Evolutionary conservation across 2,797 vertebrate genomes (phyloP).

Genomic region (Dendrocincla fuliginosa): DNA sequence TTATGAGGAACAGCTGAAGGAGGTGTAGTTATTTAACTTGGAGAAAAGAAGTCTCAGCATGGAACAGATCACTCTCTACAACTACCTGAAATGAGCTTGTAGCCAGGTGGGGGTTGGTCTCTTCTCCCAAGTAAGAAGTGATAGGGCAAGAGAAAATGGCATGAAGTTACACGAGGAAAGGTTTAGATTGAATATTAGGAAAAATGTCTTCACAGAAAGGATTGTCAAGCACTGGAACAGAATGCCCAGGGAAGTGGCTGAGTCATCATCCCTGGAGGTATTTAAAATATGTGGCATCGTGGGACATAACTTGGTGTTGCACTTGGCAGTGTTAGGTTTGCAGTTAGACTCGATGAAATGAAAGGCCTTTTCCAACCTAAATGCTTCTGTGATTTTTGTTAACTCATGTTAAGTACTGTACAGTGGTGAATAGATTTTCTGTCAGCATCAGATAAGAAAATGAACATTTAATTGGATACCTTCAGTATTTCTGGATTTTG

Average conservation of each 20-base stretch:
- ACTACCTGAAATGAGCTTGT: neutral
- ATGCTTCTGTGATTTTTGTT: neutral
- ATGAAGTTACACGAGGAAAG: neutral
- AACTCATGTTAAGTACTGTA: neutral
- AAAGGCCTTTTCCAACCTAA: neutral
- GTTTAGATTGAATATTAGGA: neutral
- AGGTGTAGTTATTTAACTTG: neutral
- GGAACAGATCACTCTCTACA: neutral
- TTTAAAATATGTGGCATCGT: neutral
- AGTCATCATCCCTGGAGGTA: neutral
- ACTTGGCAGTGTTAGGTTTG: neutral
- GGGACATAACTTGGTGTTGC: neutral
- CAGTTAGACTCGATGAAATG: fast-evolving
- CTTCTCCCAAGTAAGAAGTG: neutral
- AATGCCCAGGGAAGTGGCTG: neutral
- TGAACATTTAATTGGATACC: neutral
- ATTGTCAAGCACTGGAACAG: neutral
- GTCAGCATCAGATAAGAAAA: neutral
- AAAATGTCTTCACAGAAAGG: neutral
- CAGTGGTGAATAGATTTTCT: neutral
- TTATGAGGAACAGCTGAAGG: neutral
- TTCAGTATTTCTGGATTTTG: neutral
- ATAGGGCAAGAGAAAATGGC: neutral
- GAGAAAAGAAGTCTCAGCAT: neutral
- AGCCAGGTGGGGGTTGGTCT: neutral